Evolutionary conservation across 2,113 vertebrate genomes (phyloP).

Genomic region (Mixornis gularis): DNA sequence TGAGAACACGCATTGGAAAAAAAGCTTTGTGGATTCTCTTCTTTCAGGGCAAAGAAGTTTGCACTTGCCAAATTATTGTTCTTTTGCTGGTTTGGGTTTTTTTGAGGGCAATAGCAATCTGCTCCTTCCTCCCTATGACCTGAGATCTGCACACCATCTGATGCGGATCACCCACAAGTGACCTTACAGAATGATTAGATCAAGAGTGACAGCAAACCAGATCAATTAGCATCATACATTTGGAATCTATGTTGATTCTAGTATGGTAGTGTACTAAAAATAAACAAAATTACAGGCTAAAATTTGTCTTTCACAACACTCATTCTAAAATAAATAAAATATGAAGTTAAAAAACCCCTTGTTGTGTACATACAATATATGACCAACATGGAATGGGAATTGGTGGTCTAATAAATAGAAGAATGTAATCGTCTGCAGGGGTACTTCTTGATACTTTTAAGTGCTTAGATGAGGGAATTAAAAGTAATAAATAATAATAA

Average conservation of each 20-base stretch:
- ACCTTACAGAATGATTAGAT: neutral
- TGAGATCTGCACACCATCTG: neutral
- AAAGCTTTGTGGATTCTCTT: neutral
- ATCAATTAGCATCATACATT: neutral
- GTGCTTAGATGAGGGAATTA: neutral
- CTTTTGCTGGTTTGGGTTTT: neutral
- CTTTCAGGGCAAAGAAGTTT: neutral
- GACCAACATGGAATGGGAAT: rapidly evolving
- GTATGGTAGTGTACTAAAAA: neutral
- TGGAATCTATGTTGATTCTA: neutral
- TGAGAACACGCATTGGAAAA: neutral
- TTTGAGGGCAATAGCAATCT: neutral
- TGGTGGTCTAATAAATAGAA: neutral
- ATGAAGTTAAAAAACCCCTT: neutral
- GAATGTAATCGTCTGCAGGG: neutral
- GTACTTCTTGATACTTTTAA: neutral
- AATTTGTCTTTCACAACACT: neutral
- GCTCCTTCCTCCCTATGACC: neutral
- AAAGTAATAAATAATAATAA: too few species aligned
- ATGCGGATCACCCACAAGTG: neutral
- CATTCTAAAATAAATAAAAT: neutral
- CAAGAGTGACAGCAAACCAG: neutral
- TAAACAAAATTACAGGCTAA: neutral
- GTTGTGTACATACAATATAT: neutral
- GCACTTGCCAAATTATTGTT: neutral